Conservation (phyloP, 2,888 invertebrate genomes). For the Spisula subtruncata region DNA sequence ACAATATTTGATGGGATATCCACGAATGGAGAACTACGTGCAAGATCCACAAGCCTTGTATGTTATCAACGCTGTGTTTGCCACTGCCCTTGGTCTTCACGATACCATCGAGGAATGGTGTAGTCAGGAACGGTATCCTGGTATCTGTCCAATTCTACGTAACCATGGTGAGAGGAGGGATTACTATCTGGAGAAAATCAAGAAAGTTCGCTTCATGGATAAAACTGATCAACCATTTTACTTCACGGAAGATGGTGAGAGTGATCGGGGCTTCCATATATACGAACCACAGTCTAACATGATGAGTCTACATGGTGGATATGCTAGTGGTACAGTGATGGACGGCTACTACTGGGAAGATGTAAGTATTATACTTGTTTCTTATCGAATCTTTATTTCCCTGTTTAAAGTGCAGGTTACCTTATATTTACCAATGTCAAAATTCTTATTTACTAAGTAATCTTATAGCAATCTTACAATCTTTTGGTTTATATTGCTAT, state of each 20-base stretch:
- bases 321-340: conserved; percentile 3
- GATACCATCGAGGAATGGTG: conserved; percentile 77
- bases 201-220: conserved; percentile 80
- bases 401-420: no score
- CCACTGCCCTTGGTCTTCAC: conserved; percentile 83
- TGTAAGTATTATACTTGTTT: conserved; percentile 68
- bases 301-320: conserved; percentile 57
- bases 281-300: conserved; percentile 76
- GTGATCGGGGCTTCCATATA: conserved; percentile 85
- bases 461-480: no score
- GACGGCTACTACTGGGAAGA: conserved; percentile 75
- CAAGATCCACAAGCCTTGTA: conserved; percentile 86
- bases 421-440: no score
- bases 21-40: conserved; percentile 78
- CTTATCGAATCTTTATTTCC: no score
- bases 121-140: conserved; percentile 64
- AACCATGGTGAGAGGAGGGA: conserved; percentile 82
- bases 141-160: conserved; percentile 78
- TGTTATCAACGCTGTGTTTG: conserved; percentile 86
- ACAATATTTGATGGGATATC: conserved; percentile 72
- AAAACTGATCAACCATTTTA: conserved; percentile 83
- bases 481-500: no score
- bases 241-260: conserved; percentile 81
- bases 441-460: no score
- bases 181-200: conserved; percentile 76